Percentiles rank a stretch among this genome's conserved stretches.
Evolutionary conservation across 2,888 invertebrate species (phyloP).

Genomic region (Lasioglossum marginatum): DNA sequence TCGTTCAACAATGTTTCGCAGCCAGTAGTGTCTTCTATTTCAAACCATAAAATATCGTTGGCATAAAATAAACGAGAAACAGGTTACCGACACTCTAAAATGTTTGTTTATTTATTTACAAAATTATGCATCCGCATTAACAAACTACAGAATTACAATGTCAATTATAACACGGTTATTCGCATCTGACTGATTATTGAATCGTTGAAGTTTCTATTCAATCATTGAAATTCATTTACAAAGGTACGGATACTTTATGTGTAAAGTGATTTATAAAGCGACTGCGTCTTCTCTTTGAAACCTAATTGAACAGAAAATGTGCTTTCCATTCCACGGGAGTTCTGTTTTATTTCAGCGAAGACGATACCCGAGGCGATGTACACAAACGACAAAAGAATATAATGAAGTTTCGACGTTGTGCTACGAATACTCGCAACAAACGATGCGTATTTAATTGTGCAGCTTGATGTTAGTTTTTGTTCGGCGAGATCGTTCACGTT

Average conservation of each 20-base stretch:
- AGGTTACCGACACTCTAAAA: neutral
- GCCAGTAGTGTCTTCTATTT: neutral
- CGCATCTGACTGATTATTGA: neutral
- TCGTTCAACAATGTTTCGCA: neutral
- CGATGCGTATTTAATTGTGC: neutral
- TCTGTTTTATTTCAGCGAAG: neutral
- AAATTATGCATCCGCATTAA: neutral
- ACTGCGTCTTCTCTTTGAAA: neutral
- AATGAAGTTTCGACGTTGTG: neutral
- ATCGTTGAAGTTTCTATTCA: neutral
- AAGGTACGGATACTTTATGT: neutral
- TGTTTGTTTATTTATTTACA: neutral
- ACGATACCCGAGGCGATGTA: neutral
- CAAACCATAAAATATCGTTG: neutral
- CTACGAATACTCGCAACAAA: neutral
- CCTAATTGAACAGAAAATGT: neutral
- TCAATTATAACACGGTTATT: neutral
- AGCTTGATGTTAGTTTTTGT: neutral
- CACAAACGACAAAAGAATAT: neutral
- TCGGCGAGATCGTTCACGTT: neutral
- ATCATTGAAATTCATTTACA: neutral
- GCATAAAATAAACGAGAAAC: neutral
- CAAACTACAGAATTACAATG: neutral
- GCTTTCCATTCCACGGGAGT: neutral
- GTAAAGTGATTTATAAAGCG: neutral